Evolutionary conservation across 2,797 vertebrate species (phyloP).

Genomic region (Thripadectes ignobilis): DNA sequence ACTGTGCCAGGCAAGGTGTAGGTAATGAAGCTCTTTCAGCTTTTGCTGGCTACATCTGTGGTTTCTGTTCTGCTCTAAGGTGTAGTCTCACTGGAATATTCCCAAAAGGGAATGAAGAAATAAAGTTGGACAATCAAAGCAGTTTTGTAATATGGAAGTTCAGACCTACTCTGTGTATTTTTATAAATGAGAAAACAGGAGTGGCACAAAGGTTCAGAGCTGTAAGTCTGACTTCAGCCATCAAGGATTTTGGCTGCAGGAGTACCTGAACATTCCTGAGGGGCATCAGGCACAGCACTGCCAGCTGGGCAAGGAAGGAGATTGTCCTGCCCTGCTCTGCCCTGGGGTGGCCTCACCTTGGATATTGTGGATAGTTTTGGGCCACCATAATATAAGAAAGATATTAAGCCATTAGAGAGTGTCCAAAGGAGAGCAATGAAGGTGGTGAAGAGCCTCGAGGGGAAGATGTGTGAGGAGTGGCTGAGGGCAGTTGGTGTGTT

Average conservation of each 20-base stretch:
- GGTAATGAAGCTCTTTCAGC: conserved; percentile 73
- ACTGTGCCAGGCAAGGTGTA: conserved; percentile 71
- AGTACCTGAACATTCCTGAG: background rate
- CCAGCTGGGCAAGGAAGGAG: background rate
- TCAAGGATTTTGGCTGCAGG: background rate
- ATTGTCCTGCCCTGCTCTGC: background rate
- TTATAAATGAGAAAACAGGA: background rate
- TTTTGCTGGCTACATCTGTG: conserved; percentile 71
- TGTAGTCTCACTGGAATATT: conserved; percentile 50
- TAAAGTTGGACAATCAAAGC: background rate
- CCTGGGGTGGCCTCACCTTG: accelerated
- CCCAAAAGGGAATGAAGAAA: background rate
- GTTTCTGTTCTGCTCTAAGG: conserved; percentile 73
- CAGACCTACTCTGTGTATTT: background rate
- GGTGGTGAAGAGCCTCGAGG: background rate
- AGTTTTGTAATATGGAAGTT: background rate
- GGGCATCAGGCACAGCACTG: background rate
- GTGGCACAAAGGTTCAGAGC: background rate
- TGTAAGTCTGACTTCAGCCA: background rate
- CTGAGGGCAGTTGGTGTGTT: background rate
- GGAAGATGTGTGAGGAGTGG: background rate
- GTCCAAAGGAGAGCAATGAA: background rate
- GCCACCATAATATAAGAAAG: accelerated
- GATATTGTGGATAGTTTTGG: background rate
- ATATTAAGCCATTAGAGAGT: accelerated